Percentiles rank a stretch among this genome's conserved stretches.
Conservation (phyloP, 2,113 vertebrate genomes). For the Cariama cristata region DNA sequence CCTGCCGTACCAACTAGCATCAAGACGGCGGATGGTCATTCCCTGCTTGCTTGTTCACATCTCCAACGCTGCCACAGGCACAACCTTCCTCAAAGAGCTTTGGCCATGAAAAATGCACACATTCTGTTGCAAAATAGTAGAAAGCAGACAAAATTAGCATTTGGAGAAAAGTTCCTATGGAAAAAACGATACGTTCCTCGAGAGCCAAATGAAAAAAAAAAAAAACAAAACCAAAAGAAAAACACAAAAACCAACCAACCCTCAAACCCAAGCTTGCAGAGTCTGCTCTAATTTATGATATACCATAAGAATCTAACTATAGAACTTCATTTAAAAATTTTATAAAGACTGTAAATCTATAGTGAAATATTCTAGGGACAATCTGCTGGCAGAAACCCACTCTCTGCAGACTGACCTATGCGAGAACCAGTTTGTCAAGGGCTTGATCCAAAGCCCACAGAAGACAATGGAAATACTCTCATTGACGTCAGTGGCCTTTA, state of each 20-base stretch:
- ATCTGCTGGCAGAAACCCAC: conserved; percentile 49
- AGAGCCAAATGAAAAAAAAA: conserved; percentile 37
- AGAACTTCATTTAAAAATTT: conserved; percentile 67
- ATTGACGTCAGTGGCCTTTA: conserved; percentile 61
- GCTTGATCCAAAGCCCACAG: conserved; percentile 29
- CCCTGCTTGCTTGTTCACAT: neutral
- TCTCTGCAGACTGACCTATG: conserved; percentile 45
- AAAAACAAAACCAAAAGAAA: neutral
- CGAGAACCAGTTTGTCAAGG: conserved; percentile 41
- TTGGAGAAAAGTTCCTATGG: conserved; percentile 14
- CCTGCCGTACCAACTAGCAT: conserved; percentile 1
- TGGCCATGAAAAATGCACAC: neutral
- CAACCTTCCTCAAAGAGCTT: conserved; percentile 39
- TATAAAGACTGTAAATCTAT: conserved; percentile 65
- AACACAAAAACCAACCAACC: neutral
- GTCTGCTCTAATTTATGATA: conserved; percentile 61
- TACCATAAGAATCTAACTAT: conserved; percentile 68
- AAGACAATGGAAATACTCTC: conserved; percentile 56
- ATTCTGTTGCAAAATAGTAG: neutral
- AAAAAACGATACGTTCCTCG: neutral
- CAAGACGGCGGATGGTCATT: conserved; percentile 26
- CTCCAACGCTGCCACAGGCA: neutral
- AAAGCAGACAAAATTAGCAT: conserved; percentile 63
- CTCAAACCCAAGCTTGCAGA: conserved; percentile 19
- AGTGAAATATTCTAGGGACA: conserved; percentile 55